These are phyloP conservation scores for Cantharis nigra DNA, from an alignment of 2,888 invertebrate genomes.

Conservation along the genomic window DNA sequence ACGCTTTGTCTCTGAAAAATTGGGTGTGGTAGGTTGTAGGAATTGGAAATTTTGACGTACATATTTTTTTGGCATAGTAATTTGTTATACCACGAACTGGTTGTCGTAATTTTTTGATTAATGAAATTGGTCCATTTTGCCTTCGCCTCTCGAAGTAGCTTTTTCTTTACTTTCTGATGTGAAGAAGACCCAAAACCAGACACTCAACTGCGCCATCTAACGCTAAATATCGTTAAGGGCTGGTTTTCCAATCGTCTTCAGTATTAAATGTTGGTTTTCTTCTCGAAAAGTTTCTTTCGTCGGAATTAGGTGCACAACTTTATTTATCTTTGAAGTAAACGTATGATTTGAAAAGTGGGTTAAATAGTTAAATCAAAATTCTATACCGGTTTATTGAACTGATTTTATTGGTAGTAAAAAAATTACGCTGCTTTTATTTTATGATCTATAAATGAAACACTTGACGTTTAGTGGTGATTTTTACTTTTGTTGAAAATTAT, in stretches of 20 bases:
- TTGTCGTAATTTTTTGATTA: not conserved
- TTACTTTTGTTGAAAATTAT: not conserved
- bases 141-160: not conserved
- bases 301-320: not conserved
- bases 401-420: not conserved
- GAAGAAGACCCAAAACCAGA: not conserved
- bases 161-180: not conserved
- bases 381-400: not conserved
- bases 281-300: not conserved
- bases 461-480: not conserved
- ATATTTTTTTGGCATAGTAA: not conserved
- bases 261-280: not conserved
- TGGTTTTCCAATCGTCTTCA: too few species aligned
- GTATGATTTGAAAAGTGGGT: not conserved
- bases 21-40: not conserved
- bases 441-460: not conserved
- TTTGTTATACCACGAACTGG: not conserved
- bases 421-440: not conserved
- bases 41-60: not conserved
- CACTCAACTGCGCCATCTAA: not conserved
- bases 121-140: not conserved
- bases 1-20: not conserved
- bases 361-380: not conserved
- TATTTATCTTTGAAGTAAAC: not conserved
- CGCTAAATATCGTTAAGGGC: not conserved